Conservation (phyloP, 2,888 invertebrate species). For the Tetragonula carbonaria region DNA sequence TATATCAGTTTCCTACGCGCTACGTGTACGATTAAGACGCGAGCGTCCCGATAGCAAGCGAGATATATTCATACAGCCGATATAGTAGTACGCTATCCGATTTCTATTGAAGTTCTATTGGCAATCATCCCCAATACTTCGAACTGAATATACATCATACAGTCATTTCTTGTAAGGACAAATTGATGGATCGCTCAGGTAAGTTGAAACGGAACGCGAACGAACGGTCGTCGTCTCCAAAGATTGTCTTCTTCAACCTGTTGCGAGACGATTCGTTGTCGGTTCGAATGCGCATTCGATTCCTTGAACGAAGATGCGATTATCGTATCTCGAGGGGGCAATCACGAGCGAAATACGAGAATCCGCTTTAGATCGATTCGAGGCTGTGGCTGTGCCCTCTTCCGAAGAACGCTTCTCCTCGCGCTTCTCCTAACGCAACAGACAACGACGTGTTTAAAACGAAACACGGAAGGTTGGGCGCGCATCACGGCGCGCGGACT, state of each 20-base stretch:
- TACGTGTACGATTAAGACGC: conserved; percentile 42
- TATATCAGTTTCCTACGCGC: conserved; percentile 21
- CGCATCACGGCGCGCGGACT: no score
- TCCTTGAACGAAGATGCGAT: not conserved
- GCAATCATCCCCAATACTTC: conserved; percentile 83
- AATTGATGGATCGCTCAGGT: conserved; percentile 55
- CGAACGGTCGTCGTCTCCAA: conserved; percentile 8
- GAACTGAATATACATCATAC: conserved; percentile 57
- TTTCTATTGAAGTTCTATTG: conserved; percentile 59
- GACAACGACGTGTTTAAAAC: not conserved
- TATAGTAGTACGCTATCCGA: conserved; percentile 31
- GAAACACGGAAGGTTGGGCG: not conserved
- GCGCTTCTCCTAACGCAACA: conserved; percentile 40
- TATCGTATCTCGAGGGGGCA: not conserved
- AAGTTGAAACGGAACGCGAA: conserved; percentile 53
- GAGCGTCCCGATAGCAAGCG: conserved; percentile 74
- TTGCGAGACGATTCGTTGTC: not conserved
- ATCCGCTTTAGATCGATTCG: not conserved
- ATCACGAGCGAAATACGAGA: not conserved
- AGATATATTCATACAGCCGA: conserved; percentile 55
- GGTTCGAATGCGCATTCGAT: not conserved
- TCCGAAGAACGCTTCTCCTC: conserved; percentile 66
- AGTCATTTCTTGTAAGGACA: conserved; percentile 38
- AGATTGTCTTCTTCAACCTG: not conserved
- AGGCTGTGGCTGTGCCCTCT: not conserved